Evolutionary conservation across 2,888 invertebrate species (phyloP).

Genomic region (Epinotia ramella): DNA sequence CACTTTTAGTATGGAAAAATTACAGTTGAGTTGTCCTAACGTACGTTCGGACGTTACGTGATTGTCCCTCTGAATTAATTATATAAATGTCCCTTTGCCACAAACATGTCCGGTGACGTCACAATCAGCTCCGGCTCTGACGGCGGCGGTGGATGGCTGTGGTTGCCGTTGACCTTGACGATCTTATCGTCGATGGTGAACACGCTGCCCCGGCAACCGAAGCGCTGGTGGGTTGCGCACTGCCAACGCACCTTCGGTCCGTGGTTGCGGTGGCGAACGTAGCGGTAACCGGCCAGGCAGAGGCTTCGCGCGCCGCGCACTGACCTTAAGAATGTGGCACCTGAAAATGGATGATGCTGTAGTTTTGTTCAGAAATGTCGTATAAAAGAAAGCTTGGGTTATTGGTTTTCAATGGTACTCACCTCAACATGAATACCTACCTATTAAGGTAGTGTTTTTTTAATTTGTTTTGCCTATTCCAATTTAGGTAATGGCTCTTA

Average conservation of each 20-base stretch:
- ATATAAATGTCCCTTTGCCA: neutral
- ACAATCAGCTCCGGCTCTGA: neutral
- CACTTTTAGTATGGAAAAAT: too few species aligned
- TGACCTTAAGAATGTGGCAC: conserved; percentile 49
- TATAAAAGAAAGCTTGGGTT: too few species aligned
- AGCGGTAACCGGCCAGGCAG: conserved; percentile 54
- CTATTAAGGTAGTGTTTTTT: too few species aligned
- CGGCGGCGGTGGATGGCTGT: conserved; percentile 44
- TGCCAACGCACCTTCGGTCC: conserved; percentile 60
- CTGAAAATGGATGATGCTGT: conserved; percentile 47
- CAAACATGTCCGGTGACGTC: neutral
- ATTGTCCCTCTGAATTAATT: neutral
- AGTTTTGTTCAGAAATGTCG: neutral
- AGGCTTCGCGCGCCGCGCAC: conserved; percentile 54
- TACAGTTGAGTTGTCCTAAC: too few species aligned
- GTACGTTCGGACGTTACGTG: too few species aligned
- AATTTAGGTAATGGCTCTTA: too few species aligned
- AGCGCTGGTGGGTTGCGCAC: conserved; percentile 57
- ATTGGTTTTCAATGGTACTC: too few species aligned
- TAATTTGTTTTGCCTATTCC: too few species aligned
- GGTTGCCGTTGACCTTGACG: conserved; percentile 50
- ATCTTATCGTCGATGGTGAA: conserved; percentile 51
- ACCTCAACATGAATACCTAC: too few species aligned
- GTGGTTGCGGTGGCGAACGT: conserved; percentile 51
- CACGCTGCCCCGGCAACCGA: conserved; percentile 57